phyloP scores from a whole-genome alignment of 2,888 invertebrate genomes.

The Nymphalis c-album region DNA sequence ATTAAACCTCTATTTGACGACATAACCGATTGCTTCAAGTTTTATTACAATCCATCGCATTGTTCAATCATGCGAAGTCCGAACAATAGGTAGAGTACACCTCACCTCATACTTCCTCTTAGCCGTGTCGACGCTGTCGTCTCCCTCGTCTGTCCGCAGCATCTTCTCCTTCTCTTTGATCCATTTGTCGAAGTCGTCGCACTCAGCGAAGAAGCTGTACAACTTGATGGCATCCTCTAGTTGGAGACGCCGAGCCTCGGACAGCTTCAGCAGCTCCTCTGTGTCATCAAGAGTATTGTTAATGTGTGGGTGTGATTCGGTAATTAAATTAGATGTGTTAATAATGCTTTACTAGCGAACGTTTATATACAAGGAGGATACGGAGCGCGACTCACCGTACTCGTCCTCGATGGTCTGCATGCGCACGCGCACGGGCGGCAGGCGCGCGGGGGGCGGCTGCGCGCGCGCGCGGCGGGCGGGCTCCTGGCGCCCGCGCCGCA shows the following conservation, averaged over 20 bases:
- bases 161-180: constrained; percentile 97
- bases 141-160: constrained; percentile 89
- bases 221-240: constrained; percentile 95
- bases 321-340: not conserved
- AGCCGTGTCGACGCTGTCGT: constrained; percentile 94
- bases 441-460: constrained; percentile 43
- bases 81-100: no score
- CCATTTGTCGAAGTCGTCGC: constrained; percentile 99
- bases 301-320: no score
- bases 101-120: constrained; percentile 95
- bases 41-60: no score
- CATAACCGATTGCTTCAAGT: no score
- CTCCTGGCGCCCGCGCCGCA: constrained; percentile 73
- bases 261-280: constrained; percentile 89
- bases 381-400: constrained; percentile 77
- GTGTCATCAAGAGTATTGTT: constrained; percentile 12
- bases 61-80: no score
- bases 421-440: constrained; percentile 57
- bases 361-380: no score
- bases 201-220: constrained; percentile 96
- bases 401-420: constrained; percentile 90
- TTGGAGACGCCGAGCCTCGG: constrained; percentile 89
- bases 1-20: no score
- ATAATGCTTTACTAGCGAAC: no score
- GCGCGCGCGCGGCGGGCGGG: constrained; percentile 52